Conservation (phyloP, 2,797 vertebrate genomes). For the Myotis planiceps region DNA sequence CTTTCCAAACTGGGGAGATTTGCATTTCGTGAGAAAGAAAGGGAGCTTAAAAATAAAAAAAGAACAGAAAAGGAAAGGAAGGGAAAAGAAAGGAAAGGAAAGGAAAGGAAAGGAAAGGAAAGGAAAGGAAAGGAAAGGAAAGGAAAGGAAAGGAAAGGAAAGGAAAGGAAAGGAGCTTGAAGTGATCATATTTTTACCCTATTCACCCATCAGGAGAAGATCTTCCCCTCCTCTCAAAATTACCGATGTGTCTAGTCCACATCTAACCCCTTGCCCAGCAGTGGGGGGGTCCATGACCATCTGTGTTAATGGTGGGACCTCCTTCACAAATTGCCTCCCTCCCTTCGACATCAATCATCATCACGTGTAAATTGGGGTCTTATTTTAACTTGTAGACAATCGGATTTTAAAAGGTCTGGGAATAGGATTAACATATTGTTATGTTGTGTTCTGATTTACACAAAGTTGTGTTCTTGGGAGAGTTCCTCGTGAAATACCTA, state of each 20-base stretch:
- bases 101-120: too few relatives aligned
- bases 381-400: conserved; percentile 42
- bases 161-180: accelerated
- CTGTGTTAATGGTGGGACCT: conserved; percentile 56
- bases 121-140: too few relatives aligned
- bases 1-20: accelerated
- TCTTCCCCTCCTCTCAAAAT: accelerated
- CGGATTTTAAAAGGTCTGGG: conserved; percentile 66
- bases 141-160: too few relatives aligned
- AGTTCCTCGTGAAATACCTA: conserved; percentile 26
- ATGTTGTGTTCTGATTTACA: conserved; percentile 59
- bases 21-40: accelerated
- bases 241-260: conserved; percentile 54
- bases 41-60: too few relatives aligned
- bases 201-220: accelerated
- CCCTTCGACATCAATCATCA: conserved; percentile 58
- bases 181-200: accelerated
- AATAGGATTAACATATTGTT: conserved; percentile 54
- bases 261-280: conserved; percentile 42
- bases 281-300: conserved; percentile 24
- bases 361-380: conserved; percentile 42
- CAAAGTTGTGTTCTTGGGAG: conserved; percentile 57
- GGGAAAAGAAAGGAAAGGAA: too few relatives aligned
- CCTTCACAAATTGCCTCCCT: conserved; percentile 53
- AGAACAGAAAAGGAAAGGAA: too few relatives aligned